Evolutionary conservation across 2,797 vertebrate genomes (phyloP).

Genomic region (Philypnodon macrostomus): DNA sequence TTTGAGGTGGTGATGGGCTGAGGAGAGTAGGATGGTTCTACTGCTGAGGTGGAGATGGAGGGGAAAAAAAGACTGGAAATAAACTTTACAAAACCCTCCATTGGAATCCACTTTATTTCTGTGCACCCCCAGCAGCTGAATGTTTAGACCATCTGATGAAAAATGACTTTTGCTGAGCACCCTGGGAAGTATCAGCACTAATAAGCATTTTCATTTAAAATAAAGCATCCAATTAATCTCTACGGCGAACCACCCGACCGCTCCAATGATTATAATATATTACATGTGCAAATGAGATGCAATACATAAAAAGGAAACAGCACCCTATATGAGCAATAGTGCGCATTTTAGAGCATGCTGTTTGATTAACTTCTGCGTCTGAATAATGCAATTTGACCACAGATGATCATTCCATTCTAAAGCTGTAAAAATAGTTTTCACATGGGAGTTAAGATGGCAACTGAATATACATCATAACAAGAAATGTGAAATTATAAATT

Average conservation of each 20-base stretch:
- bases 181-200: conserved; percentile 53
- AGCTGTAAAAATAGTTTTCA: conserved; percentile 4
- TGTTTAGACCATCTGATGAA: conserved; percentile 61
- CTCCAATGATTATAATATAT: conserved; percentile 49
- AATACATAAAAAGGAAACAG: conserved; percentile 11
- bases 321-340: conserved; percentile 2
- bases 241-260: conserved; percentile 33
- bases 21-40: no score
- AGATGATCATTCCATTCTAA: conserved; percentile 12
- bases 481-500: conserved; percentile 1
- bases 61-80: neutral
- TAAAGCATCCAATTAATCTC: conserved; percentile 71
- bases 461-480: conserved; percentile 5
- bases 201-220: conserved; percentile 73
- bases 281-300: conserved; percentile 55
- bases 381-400: conserved; percentile 18
- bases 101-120: conserved; percentile 6
- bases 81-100: conserved; percentile 1
- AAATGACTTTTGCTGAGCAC: conserved; percentile 45
- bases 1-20: no score
- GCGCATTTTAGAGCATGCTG: conserved; percentile 14
- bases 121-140: conserved; percentile 9
- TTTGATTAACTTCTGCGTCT: conserved; percentile 23
- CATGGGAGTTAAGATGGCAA: neutral
- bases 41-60: no score